Base-by-base conservation (phyloP, 1,140 invertebrate genomes). In the Drosophila tani region DNA sequence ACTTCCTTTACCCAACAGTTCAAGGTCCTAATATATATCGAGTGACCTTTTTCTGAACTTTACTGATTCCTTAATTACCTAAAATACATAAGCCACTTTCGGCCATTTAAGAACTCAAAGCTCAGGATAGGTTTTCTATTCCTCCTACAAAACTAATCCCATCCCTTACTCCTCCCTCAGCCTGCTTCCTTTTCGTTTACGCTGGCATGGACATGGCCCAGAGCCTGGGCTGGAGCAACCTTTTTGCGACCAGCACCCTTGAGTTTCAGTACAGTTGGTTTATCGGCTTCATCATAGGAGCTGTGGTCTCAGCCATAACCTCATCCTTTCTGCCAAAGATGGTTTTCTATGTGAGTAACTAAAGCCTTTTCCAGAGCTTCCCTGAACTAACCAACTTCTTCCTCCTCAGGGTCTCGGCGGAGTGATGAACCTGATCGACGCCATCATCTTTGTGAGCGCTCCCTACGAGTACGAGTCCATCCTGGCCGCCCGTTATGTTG, bases 231-330 rank as follows among this genome's bases (percentile, higher is more conserved):
- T 81, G 84, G 81, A 82, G 71, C 53, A 5, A 40, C 41, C 4
- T 63, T 14, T 17, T n/a, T 41, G 3, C 46, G 1, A 5, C 5
- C 14, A 68, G 11, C 3, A 73, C 74, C 1, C n/a, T 40, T n/a
- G 75, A 91, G 53, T 90, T 91, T 3, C 27, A 65, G 14, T 86
- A 58, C 29, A 86, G 85, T 55, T 91, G 90, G 90, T 91, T 91
- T 17, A 73, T 90, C 45, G 90, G 90, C 4, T 62, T 91, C 9
- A 83, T 91, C 5, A 85, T 83, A 21, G 90, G 90, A 50, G 56
- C 80, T 11, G 49, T 91, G 21, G 64, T 91, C 7, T 51, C 90
- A 1, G 55, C 80, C 17, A 14, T 78, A 6, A 45, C 71, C 3
- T 56, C 75, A 11, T 76, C 78, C 7, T 69, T 80, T 17, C 41